Evolutionary conservation across 2,113 vertebrate species (phyloP).

Genomic region (Crotalus tigris): DNA sequence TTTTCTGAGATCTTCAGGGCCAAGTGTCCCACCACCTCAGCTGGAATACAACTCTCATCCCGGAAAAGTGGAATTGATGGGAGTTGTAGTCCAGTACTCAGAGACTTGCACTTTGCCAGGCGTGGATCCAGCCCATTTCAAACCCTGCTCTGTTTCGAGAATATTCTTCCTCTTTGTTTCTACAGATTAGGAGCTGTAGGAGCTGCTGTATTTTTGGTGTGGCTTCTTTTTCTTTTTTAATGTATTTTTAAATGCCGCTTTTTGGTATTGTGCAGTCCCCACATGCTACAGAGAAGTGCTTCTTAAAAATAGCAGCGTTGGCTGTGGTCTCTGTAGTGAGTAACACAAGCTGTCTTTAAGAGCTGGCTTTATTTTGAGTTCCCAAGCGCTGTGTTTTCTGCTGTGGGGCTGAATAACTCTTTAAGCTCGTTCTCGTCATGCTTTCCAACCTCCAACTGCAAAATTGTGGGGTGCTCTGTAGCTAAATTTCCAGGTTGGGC

Average conservation of each 20-base stretch:
- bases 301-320: conserved; percentile 15
- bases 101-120: neutral
- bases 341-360: neutral
- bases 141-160: neutral
- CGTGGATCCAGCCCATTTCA: neutral
- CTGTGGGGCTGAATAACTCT: neutral
- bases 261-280: neutral
- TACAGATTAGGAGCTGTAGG: neutral
- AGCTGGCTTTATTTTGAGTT: neutral
- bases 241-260: neutral
- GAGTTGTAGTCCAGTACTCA: neutral
- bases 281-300: neutral
- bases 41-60: neutral
- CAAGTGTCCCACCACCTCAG: too few relatives aligned
- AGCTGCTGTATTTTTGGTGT: neutral
- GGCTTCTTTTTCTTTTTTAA: neutral
- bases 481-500: neutral
- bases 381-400: neutral
- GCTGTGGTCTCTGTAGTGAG: neutral
- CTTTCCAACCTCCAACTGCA: neutral
- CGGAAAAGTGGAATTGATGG: neutral
- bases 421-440: conserved; percentile 5
- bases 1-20: neutral
- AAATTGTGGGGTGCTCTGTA: neutral
- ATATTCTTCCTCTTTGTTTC: neutral